Evolutionary conservation across 2,797 vertebrate genomes (phyloP).

Genomic region (Pangasius sanitwongsei): DNA sequence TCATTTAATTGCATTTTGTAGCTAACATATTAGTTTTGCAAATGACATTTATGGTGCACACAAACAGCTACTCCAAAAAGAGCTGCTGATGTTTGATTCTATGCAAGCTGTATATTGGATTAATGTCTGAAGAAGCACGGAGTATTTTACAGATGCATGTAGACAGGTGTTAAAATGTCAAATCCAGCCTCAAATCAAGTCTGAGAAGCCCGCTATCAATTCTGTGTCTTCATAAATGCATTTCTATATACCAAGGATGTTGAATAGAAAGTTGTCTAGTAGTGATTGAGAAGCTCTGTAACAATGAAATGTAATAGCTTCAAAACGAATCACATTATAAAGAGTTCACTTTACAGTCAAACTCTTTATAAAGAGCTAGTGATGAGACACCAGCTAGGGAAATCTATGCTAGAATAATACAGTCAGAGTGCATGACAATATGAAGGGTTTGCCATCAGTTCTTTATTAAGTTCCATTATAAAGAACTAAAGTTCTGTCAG

Average conservation of each 20-base stretch:
- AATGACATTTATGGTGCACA: slow-evolving; percentile 40
- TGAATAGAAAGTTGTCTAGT: not conserved
- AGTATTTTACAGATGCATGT: slow-evolving; percentile 1
- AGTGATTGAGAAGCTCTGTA: slow-evolving; percentile 8
- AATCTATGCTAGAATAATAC: slow-evolving; percentile 15
- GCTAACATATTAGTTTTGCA: slow-evolving; percentile 45
- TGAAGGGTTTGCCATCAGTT: slow-evolving; percentile 9
- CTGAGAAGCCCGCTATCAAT: slow-evolving; percentile 21
- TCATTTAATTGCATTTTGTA: slow-evolving; percentile 15
- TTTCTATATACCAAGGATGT: slow-evolving; percentile 17
- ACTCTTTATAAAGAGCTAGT: slow-evolving; percentile 10
- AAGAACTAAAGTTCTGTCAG: not conserved
- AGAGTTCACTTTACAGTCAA: not conserved
- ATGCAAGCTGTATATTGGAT: slow-evolving; percentile 34
- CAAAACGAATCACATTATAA: slow-evolving; percentile 8
- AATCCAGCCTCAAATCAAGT: slow-evolving; percentile 22
- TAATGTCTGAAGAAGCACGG: slow-evolving; percentile 14
- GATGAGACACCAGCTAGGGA: slow-evolving; percentile 9
- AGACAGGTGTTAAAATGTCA: slow-evolving; percentile 41
- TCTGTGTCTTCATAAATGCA: slow-evolving; percentile 1
- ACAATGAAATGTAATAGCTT: not conserved
- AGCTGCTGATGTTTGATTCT: slow-evolving; percentile 7
- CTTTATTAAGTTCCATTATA: not conserved
- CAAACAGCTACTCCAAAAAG: not conserved
- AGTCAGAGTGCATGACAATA: slow-evolving; percentile 1